Conservation (phyloP, 2,797 vertebrate species). For the Parambassis ranga region DNA sequence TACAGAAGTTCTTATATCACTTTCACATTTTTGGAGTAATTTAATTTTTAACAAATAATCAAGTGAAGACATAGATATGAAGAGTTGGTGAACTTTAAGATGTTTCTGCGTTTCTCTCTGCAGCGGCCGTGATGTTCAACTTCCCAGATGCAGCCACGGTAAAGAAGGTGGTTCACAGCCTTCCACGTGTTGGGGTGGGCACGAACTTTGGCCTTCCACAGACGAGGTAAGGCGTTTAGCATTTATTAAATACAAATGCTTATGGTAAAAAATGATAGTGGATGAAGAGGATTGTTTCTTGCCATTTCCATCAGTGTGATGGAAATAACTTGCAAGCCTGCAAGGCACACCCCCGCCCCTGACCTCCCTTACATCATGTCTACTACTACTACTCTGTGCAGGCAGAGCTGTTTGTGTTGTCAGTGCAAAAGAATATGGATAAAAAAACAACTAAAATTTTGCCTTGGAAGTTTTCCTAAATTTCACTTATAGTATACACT, state of each 20-base stretch:
- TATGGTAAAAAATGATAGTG: too few species aligned
- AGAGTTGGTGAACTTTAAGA: neutral
- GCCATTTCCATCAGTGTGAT: slow-evolving; percentile 67
- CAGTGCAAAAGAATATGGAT: neutral
- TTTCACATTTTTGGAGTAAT: neutral
- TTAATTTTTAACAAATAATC: neutral
- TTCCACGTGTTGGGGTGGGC: slow-evolving; percentile 96
- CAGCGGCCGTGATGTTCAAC: slow-evolving; percentile 97
- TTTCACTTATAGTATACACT: too few species aligned
- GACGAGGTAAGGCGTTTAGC: slow-evolving; percentile 83
- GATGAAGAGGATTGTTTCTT: too few species aligned
- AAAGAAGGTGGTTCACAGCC: slow-evolving; percentile 95
- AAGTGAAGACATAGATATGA: neutral
- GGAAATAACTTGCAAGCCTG: slow-evolving; percentile 64
- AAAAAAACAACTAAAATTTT: neutral
- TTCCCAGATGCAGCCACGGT: slow-evolving; percentile 91
- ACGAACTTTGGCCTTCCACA: slow-evolving; percentile 96
- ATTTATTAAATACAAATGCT: neutral
- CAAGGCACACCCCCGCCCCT: slow-evolving; percentile 32
- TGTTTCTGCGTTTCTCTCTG: slow-evolving; percentile 21
- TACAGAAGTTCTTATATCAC: too few species aligned
- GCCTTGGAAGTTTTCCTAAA: neutral
- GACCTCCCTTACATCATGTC: neutral
- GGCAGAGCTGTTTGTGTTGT: neutral
- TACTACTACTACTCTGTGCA: slow-evolving; percentile 13